Evolutionary conservation across 2,113 vertebrate species (phyloP).

Genomic region (Elephas maximus): DNA sequence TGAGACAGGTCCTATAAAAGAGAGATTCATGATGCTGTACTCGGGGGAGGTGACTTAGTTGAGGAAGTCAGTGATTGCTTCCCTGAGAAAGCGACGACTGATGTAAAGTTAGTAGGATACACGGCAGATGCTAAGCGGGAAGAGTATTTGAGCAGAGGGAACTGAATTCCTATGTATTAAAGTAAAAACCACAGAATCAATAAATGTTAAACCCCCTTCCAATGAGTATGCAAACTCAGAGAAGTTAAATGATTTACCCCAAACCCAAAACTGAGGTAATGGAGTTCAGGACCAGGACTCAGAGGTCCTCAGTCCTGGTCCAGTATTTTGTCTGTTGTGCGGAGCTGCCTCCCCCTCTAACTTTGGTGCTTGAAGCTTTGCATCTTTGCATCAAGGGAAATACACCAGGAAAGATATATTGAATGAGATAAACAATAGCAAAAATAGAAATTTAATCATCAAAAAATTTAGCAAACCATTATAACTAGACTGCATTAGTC

Average conservation of each 20-base stretch:
- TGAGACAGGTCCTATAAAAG: neutral
- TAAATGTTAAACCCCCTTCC: neutral
- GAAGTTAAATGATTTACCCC: neutral
- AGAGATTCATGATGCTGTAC: neutral
- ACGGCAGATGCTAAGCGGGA: neutral
- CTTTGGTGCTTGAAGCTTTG: constrained; percentile 14
- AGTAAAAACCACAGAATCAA: neutral
- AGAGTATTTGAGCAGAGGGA: neutral
- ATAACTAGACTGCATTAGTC: neutral
- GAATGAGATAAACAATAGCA: neutral
- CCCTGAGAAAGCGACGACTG: neutral
- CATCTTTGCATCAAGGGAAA: constrained; percentile 52
- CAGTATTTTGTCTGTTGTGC: neutral
- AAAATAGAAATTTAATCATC: constrained; percentile 45
- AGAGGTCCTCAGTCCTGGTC: neutral
- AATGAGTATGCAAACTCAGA: neutral
- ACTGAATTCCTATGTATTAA: neutral
- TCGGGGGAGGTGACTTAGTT: neutral
- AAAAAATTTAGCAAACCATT: neutral
- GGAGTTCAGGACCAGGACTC: neutral
- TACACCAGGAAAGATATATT: neutral
- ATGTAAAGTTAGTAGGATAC: neutral
- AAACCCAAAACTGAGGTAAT: neutral
- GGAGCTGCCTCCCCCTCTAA: neutral
- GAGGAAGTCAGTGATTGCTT: neutral